Evolutionary conservation across 2,797 vertebrate species (phyloP), one percentile per base, ranked within the genome.

Genomic region (Gila robusta): DNA sequence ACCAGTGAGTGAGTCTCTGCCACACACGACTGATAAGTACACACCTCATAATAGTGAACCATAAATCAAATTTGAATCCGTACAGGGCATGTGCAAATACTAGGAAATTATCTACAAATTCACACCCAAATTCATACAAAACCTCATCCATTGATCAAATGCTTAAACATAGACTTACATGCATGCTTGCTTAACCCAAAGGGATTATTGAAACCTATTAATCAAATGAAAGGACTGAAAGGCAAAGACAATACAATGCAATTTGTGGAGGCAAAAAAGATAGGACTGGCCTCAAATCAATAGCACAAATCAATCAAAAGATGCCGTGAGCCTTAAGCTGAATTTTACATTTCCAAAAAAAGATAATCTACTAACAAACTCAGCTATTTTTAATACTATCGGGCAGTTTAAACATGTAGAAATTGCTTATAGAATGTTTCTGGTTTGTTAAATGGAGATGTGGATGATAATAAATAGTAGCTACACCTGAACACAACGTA

Each of bases 101-200:
- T 32, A 62, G 6, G 17, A 67, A 81, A 11, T 52, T 14, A 71
- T 71, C 26, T 49, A 71, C 23, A 82, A 28, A 44, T 56, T 62
- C 19, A 64, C 56, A 64, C 39, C 11, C 37, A 21, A 28, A 73
- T 62, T 79, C 23, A 79, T 39, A 35, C 16, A 44, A 82, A 62
- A 73, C 37, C 69, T 62, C 17, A 69, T 67, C 44, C 28, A 17
- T 3, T 52, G 23, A 83, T 41, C 28, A 76, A 52, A 52, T 26
- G 21, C 59, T 82, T 69, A 49, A 59, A 79, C 62, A 70, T 56
- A 73, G 19, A 41, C 32, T 81, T 49, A 74, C 35, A 82, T 37
- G 7, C 21, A 1, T 74, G 70, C 26, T 66, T 62, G 39, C 28
- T 49, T 66, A 47, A 79, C 16, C 10, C 64, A 32, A 78, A 77